Percentiles rank a stretch among this genome's conserved stretches.
These are phyloP conservation scores for Zele albiditarsus DNA, from an alignment of 2,888 invertebrate genomes.

Conservation along the genomic window DNA sequence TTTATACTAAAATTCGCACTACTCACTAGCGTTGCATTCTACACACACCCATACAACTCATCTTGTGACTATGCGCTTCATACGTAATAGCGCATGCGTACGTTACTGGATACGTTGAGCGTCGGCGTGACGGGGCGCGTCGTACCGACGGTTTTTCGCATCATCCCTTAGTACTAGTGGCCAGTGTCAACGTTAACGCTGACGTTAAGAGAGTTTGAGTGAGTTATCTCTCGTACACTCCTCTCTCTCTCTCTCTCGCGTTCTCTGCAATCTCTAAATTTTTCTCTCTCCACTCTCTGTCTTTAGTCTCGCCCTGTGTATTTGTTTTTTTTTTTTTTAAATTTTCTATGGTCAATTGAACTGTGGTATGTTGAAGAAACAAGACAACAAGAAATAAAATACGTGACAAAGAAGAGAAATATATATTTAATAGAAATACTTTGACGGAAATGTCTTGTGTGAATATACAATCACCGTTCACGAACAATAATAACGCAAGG, in stretches of 20 bases:
- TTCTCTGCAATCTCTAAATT: conserved; percentile 22
- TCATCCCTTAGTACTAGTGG: conserved; percentile 6
- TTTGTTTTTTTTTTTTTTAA: too few relatives aligned
- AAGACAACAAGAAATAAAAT: not conserved
- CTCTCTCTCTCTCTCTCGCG: conserved; percentile 24
- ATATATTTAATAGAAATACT: not conserved
- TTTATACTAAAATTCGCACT: not conserved
- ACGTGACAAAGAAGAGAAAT: not conserved
- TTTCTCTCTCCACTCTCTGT: conserved; percentile 2
- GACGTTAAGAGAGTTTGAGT: conserved; percentile 13
- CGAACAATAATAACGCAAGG: not conserved
- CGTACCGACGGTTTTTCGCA: conserved; percentile 60
- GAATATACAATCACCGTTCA: not conserved
- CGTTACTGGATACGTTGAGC: conserved; percentile 58
- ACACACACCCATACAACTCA: not conserved
- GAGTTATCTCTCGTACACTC: not conserved
- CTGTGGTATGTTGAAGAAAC: not conserved
- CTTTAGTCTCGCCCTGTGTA: not conserved
- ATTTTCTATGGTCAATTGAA: not conserved
- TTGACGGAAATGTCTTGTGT: not conserved
- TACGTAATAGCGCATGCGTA: conserved; percentile 47
- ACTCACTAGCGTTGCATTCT: not conserved
- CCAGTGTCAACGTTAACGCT: conserved; percentile 25
- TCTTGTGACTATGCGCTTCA: conserved; percentile 10
- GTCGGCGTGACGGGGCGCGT: conserved; percentile 67